Conservation (phyloP, 2,888 invertebrate genomes). For the Leptopterna dolabrata region DNA sequence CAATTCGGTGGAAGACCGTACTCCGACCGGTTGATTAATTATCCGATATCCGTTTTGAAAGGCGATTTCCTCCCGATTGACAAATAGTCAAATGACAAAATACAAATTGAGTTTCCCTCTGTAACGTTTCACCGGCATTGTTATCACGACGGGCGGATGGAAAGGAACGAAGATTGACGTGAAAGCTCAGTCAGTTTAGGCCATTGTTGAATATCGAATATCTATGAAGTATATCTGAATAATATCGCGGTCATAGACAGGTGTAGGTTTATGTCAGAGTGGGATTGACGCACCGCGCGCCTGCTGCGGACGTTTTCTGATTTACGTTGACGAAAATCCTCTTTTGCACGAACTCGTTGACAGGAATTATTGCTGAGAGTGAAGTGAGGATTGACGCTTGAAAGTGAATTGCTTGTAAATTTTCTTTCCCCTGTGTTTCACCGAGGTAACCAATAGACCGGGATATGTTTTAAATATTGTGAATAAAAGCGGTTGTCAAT, state of each 20-base stretch:
- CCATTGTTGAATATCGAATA: background rate
- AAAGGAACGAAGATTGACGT: background rate
- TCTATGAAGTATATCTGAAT: slow-evolving; percentile 25
- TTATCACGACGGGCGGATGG: background rate
- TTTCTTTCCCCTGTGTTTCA: background rate
- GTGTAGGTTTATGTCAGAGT: background rate
- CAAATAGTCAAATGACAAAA: background rate
- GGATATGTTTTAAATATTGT: too few species aligned
- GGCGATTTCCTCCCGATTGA: background rate
- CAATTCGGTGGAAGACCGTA: too few species aligned
- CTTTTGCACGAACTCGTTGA: background rate
- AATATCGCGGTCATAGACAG: slow-evolving; percentile 20
- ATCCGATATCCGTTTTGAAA: background rate
- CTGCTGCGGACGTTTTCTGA: slow-evolving; percentile 20
- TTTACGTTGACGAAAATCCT: background rate
- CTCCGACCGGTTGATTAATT: background rate
- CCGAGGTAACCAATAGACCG: too few species aligned
- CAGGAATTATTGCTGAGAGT: background rate
- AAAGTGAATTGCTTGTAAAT: background rate
- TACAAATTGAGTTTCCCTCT: background rate
- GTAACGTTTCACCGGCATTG: background rate
- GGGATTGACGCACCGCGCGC: slow-evolving; percentile 1
- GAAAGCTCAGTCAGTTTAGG: background rate
- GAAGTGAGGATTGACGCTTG: background rate
- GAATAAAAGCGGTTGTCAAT: too few species aligned